Conservation (phyloP, 2,888 invertebrate genomes). For the Agrotis ipsilon region DNA sequence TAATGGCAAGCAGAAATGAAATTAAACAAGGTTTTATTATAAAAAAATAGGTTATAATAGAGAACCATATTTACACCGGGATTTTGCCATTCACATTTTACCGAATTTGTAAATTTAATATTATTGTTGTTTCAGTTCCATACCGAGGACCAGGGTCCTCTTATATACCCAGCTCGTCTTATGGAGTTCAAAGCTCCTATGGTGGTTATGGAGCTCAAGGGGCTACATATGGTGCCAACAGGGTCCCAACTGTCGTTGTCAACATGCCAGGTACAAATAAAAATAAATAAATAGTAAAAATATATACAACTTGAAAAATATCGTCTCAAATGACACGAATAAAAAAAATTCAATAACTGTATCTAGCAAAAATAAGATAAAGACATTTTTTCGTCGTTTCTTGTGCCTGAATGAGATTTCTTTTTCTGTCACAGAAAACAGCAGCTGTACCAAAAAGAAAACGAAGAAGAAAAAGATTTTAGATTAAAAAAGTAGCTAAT, state of each 20-base stretch:
- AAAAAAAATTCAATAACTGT: no score
- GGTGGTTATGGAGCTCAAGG: slow-evolving; percentile 24
- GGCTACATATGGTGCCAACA: slow-evolving; percentile 24
- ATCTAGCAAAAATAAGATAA: no score
- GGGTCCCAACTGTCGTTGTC: slow-evolving; percentile 46
- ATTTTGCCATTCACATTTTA: slow-evolving; percentile 3
- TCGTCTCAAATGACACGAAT: no score
- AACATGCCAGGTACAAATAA: slow-evolving; percentile 47
- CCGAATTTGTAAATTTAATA: background rate
- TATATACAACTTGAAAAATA: no score
- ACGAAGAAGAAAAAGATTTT: slow-evolving; percentile 36
- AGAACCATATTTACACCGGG: background rate
- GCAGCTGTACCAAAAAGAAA: slow-evolving; percentile 35
- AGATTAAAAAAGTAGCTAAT: background rate
- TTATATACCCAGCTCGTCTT: slow-evolving; percentile 23
- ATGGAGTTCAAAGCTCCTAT: slow-evolving; percentile 18
- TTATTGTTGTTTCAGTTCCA: slow-evolving; percentile 43
- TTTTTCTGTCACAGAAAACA: slow-evolving; percentile 38
- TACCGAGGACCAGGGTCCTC: slow-evolving; percentile 44
- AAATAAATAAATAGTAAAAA: no score
- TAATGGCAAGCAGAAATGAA: background rate
- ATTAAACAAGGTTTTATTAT: no score
- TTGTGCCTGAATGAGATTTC: slow-evolving; percentile 21
- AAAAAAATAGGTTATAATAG: background rate
- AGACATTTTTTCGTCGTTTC: background rate